Percentiles rank a stretch among this genome's conserved stretches.
Conservation (phyloP, 2,888 invertebrate species). For the Cephus pulcher region DNA sequence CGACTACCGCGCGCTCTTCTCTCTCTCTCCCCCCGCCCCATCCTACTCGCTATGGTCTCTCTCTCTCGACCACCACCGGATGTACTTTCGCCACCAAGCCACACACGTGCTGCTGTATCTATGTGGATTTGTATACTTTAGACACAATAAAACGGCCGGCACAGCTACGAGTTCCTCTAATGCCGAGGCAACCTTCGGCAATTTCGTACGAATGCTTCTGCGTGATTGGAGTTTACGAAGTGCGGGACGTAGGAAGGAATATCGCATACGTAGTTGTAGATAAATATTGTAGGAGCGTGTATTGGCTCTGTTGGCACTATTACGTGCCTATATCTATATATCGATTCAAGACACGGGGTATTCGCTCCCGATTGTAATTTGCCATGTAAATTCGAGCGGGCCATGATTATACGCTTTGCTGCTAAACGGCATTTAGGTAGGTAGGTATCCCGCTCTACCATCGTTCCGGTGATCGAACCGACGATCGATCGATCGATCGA, state of each 20-base stretch:
- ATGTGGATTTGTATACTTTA: too few species aligned
- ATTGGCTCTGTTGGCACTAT: not conserved
- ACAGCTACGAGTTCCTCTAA: too few species aligned
- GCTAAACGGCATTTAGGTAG: constrained; percentile 27
- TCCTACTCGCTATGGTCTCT: not conserved
- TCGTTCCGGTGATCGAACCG: constrained; percentile 22
- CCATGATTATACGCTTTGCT: constrained; percentile 47
- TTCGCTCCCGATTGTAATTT: constrained; percentile 33
- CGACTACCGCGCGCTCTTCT: too few species aligned
- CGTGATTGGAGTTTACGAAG: too few species aligned
- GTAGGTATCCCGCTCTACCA: constrained; percentile 3
- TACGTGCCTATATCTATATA: not conserved
- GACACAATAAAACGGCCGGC: too few species aligned
- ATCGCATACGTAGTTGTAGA: not conserved
- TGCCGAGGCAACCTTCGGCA: too few species aligned
- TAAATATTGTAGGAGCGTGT: too few species aligned
- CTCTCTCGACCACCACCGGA: not conserved
- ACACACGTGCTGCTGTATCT: too few species aligned
- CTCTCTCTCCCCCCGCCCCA: too few species aligned
- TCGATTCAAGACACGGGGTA: not conserved
- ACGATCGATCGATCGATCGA: constrained; percentile 47
- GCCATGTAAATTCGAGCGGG: constrained; percentile 50
- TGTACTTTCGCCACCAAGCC: not conserved
- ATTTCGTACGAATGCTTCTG: too few species aligned
- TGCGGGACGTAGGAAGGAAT: not conserved